Percentiles rank a stretch among this genome's conserved stretches.
phyloP scores from a whole-genome alignment of 1,140 invertebrate species.

The Andrena cerasifolii region DNA sequence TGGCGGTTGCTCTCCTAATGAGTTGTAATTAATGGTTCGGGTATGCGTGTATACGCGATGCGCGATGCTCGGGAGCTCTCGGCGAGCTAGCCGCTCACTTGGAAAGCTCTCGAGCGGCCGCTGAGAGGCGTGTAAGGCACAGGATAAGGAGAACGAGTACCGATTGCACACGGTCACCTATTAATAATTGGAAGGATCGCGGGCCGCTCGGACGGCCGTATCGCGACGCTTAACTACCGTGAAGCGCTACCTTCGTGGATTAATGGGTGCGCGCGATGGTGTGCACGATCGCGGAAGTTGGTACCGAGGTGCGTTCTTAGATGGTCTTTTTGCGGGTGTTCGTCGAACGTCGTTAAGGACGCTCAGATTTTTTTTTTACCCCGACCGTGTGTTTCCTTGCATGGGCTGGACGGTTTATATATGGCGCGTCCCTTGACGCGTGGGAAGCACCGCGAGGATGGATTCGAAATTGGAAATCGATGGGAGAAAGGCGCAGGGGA shows the following conservation, averaged over 20 bases:
- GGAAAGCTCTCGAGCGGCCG: no score
- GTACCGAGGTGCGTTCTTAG: neutral
- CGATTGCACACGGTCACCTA: conserved; percentile 36
- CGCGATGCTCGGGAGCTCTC: conserved; percentile 30
- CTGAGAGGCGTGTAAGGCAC: neutral
- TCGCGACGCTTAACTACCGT: conserved; percentile 53
- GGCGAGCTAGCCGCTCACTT: neutral
- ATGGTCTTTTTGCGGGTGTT: conserved; percentile 20
- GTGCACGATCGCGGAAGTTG: conserved; percentile 34
- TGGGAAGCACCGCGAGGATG: conserved; percentile 29
- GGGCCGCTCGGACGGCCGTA: conserved; percentile 16
- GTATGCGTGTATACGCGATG: conserved; percentile 70
- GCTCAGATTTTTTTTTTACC: conserved; percentile 1
- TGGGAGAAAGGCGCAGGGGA: neutral
- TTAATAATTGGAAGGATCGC: conserved; percentile 53
- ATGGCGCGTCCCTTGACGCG: neutral
- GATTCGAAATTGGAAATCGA: neutral
- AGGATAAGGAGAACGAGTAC: conserved; percentile 15
- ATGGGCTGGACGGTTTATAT: neutral
- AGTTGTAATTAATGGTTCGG: conserved; percentile 81
- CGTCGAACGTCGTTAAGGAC: conserved; percentile 41
- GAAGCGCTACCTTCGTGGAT: conserved; percentile 55
- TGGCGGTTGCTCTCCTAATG: conserved; percentile 81
- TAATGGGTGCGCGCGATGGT: conserved; percentile 40
- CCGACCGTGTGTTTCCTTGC: neutral